Evolutionary conservation across 2,888 invertebrate species (phyloP).

Genomic region (Sipunculus nudus): DNA sequence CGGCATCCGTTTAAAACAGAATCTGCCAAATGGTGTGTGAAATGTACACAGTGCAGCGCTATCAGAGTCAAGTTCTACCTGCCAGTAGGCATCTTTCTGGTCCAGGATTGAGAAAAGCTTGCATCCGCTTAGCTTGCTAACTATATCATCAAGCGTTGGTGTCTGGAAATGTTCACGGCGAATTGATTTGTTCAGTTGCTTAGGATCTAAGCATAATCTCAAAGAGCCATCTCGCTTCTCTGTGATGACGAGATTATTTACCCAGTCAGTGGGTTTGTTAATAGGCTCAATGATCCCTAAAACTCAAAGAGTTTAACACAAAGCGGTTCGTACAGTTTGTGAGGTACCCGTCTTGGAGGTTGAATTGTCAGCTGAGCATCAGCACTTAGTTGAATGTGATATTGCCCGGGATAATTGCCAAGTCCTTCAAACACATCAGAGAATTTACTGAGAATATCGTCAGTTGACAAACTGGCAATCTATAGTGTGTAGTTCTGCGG

Average conservation of each 20-base stretch:
- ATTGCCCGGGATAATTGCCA: too few relatives aligned
- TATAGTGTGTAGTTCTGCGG: too few relatives aligned
- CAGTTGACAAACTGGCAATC: too few relatives aligned
- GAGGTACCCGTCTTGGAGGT: too few relatives aligned
- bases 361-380: too few relatives aligned
- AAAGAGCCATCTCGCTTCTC: slow-evolving; percentile 7
- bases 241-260: slow-evolving; percentile 2
- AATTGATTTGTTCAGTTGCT: background rate
- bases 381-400: too few relatives aligned
- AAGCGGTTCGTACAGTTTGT: too few relatives aligned
- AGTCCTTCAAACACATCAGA: too few relatives aligned
- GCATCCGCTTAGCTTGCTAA: slow-evolving; percentile 24
- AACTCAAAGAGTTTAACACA: too few relatives aligned
- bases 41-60: slow-evolving; percentile 27
- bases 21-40: slow-evolving; percentile 31
- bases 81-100: slow-evolving; percentile 23
- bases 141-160: slow-evolving; percentile 36
- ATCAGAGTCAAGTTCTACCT: slow-evolving; percentile 22
- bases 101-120: slow-evolving; percentile 36
- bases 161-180: slow-evolving; percentile 3
- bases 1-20: slow-evolving; percentile 32
- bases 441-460: too few relatives aligned
- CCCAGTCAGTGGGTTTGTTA: slow-evolving; percentile 7
- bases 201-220: slow-evolving; percentile 7
- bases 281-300: background rate